Evolutionary conservation across 2,797 vertebrate species (phyloP), one percentile per base, ranked within the genome.

Genomic region (Nasua narica): DNA sequence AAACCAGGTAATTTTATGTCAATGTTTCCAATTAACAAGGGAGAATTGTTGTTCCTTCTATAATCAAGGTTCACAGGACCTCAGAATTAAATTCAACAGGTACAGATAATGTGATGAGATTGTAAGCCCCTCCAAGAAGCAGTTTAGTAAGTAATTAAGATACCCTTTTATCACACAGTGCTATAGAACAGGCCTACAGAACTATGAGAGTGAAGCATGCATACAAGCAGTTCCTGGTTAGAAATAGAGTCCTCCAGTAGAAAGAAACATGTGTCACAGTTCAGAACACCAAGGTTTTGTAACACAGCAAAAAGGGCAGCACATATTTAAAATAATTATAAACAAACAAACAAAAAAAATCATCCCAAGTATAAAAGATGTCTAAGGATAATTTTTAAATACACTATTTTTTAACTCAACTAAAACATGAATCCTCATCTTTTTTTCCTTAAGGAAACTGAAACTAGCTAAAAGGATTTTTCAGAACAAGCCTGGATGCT

Each of bases 181-280:
- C 46, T 50, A 1, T 14, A 87, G 90, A 97, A 97, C 5, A 96
- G 95, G 88, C 92, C 96, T 95, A 91, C 11, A 96, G 78, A 95
- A 97, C 58, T 84, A 76, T 9, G 37, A 86, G 15, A 81, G 10
- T 83, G 32, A 91, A 90, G 78, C 83, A 93, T 65, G 86, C 70
- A 90, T 10, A 90, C 3, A 19, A 77, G 70, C 54, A 95, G 13
- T 65, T 87, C 69, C 8, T 32, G 29, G 89, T 90, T 96, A 97
- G 87, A 3, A 12, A 18, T 94, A 79, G 54, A 98, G 98, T 98
- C 97, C 93, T 99, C 98, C 97, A 97, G 95, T 92, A 98, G 98
- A 98, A 98, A 98, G 98, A 86, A 96, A 97, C 7, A 58, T 46
- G 32, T 92, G 87, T 40, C 32, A 81, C 62, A 3, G 18, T 52